Evolutionary conservation across 2,113 vertebrate genomes (phyloP).

Genomic region (Oreochromis niloticus): DNA sequence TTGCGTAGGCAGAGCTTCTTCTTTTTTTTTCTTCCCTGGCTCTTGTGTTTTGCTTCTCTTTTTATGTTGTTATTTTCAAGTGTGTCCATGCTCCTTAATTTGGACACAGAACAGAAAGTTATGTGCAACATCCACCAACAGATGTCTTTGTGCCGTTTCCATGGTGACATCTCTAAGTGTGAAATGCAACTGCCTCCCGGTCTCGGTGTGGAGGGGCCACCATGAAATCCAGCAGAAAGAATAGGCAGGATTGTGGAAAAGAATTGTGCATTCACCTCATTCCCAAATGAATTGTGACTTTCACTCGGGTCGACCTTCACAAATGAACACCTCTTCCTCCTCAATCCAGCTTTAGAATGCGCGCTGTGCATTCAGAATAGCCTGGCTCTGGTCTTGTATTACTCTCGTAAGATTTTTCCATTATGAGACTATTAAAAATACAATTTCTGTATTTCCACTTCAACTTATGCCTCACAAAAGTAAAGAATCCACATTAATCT

Average conservation of each 20-base stretch:
- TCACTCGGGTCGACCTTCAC: conserved; percentile 49
- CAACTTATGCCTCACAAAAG: neutral
- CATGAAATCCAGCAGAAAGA: conserved; percentile 45
- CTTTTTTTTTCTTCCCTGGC: neutral
- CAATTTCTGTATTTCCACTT: conserved; percentile 7
- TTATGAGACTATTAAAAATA: conserved; percentile 31
- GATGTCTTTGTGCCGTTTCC: conserved; percentile 58
- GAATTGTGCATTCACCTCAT: conserved; percentile 48
- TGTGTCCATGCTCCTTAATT: conserved; percentile 10
- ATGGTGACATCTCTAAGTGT: conserved; percentile 41
- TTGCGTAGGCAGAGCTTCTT: neutral
- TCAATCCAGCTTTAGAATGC: conserved; percentile 12
- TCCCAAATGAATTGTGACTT: conserved; percentile 33
- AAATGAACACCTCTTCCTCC: conserved; percentile 52
- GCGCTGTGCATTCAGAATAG: conserved; percentile 34
- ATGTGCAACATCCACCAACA: conserved; percentile 15
- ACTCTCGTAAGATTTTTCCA: conserved; percentile 19
- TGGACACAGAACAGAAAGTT: conserved; percentile 29
- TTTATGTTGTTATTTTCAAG: neutral
- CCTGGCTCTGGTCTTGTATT: neutral
- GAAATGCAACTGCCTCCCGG: conserved; percentile 40
- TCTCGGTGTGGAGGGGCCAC: conserved; percentile 12
- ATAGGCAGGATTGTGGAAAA: conserved; percentile 14
- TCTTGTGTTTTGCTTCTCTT: neutral
- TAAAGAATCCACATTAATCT: conserved; percentile 23